Evolutionary conservation across 1,140 invertebrate species (phyloP).

Genomic region (Helicoverpa zea): DNA sequence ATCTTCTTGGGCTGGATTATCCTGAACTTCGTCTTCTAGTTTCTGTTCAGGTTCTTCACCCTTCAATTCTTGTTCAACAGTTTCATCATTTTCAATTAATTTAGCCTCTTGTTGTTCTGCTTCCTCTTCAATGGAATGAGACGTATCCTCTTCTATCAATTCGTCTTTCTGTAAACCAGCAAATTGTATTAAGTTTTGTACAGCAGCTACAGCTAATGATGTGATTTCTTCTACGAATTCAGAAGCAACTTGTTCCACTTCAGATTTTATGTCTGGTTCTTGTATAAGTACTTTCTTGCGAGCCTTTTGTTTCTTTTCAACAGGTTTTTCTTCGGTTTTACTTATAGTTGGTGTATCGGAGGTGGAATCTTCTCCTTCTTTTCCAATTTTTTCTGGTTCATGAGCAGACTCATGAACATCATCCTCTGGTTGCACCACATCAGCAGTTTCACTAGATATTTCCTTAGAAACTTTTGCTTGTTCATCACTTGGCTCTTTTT

Average conservation of each 20-base stretch:
- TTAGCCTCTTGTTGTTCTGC: neutral
- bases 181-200: conserved; percentile 1
- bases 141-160: neutral
- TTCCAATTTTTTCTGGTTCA: neutral
- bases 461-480: neutral
- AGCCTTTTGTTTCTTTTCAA: conserved; percentile 14
- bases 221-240: conserved; percentile 35
- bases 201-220: neutral
- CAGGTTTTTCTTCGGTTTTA: neutral
- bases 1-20: neutral
- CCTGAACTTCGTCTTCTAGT: neutral
- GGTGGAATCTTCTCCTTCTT: neutral
- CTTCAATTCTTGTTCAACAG: neutral
- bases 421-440: neutral
- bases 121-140: neutral
- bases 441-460: neutral
- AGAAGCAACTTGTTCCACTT: conserved; percentile 23
- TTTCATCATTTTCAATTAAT: neutral
- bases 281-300: conserved; percentile 6
- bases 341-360: neutral
- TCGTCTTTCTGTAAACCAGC: neutral
- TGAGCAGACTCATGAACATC: neutral
- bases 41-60: neutral
- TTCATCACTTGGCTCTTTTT: neutral
- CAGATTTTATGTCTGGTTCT: neutral